Evolutionary conservation across 30 jellyfish, hydroid and myxozoan genomes (phyloP).

Genomic region (Clytia hemisphaerica): DNA sequence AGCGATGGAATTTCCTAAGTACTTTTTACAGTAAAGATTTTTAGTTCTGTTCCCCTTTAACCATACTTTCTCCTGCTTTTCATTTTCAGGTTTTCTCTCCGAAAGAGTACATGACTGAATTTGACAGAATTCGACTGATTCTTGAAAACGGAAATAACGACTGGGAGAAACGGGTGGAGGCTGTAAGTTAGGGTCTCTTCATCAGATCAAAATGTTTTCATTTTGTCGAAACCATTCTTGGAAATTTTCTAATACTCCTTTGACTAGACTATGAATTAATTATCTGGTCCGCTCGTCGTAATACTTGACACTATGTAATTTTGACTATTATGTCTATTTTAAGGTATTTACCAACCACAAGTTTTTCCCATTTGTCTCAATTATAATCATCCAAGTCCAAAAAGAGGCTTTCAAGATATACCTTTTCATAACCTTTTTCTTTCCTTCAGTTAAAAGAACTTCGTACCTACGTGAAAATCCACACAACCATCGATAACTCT

Average conservation of each 20-base stretch:
- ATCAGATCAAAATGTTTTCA: too few relatives aligned
- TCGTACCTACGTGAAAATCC: conserved; percentile 57
- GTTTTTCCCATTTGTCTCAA: too few relatives aligned
- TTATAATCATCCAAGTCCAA: too few relatives aligned
- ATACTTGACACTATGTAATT: too few relatives aligned
- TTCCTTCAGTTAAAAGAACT: conserved; percentile 56
- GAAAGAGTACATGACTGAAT: conserved; percentile 52
- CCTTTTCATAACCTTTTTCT: not conserved
- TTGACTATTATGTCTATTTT: not conserved
- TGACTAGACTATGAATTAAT: too few relatives aligned
- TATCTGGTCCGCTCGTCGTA: too few relatives aligned
- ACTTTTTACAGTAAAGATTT: too few relatives aligned
- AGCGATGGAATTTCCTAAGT: too few relatives aligned
- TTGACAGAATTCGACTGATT: conserved; percentile 44
- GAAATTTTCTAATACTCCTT: too few relatives aligned
- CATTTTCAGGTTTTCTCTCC: conserved; percentile 38
- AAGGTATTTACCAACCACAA: not conserved
- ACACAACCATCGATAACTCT: conserved; percentile 53
- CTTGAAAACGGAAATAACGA: conserved; percentile 58
- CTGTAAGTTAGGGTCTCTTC: conserved; percentile 36
- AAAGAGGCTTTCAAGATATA: not conserved
- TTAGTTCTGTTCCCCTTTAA: too few relatives aligned
- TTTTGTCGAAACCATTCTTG: too few relatives aligned
- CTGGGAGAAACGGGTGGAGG: conserved; percentile 77
- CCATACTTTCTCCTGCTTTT: too few relatives aligned